phyloP scores from a whole-genome alignment of 2,797 vertebrate species.

The Pseudochirops corinnae region DNA sequence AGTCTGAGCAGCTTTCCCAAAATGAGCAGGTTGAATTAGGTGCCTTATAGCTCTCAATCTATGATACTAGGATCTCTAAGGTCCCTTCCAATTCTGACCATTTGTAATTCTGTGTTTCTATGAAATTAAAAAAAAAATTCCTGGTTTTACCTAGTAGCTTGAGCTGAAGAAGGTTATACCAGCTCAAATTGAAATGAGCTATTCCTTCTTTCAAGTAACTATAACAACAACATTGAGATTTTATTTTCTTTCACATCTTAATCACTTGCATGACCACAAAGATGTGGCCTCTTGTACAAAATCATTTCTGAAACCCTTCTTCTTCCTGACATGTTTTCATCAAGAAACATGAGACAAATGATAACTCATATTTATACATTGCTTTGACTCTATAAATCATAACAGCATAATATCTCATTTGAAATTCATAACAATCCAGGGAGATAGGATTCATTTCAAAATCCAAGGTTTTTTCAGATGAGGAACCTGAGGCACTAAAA shows the following conservation, averaged over 20 bases:
- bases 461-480: not conserved
- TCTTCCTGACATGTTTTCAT: not conserved
- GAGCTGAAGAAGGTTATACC: not conserved
- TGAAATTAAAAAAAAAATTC: not conserved
- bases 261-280: not conserved
- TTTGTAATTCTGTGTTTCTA: not conserved
- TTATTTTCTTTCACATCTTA: not conserved
- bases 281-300: not conserved
- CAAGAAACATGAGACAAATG: not conserved
- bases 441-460: not conserved
- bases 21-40: not conserved
- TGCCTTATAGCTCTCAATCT: not conserved
- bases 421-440: not conserved
- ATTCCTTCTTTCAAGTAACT: not conserved
- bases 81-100: not conserved
- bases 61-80: not conserved
- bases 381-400: not conserved
- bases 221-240: not conserved
- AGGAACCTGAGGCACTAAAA: not conserved
- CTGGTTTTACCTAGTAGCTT: not conserved
- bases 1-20: not conserved
- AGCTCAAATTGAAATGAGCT: not conserved
- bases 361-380: not conserved
- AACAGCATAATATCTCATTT: not conserved
- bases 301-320: not conserved